phyloP scores from a whole-genome alignment of 2,888 invertebrate genomes.

The Petrophora chlorosata region DNA sequence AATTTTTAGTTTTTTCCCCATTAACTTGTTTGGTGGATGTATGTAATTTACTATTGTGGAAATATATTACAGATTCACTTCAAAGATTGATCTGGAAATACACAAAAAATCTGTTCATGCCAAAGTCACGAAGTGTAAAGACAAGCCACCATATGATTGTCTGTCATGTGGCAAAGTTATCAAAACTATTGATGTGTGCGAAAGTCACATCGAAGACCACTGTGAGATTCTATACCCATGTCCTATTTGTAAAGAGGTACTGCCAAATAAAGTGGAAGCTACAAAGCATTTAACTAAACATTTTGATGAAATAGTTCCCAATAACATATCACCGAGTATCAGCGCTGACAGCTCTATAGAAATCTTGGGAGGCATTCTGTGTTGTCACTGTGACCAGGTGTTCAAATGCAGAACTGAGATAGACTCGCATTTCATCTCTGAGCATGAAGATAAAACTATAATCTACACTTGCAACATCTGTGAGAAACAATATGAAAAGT shows the following conservation, averaged over 20 bases:
- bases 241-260: conserved; percentile 64
- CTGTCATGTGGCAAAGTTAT: conserved; percentile 56
- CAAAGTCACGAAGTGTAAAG: conserved; percentile 46
- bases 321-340: conserved; percentile 1
- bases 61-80: conserved; percentile 59
- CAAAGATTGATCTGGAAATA: conserved; percentile 61
- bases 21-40: no score
- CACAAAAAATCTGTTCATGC: conserved; percentile 62
- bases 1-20: no score
- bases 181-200: conserved; percentile 56
- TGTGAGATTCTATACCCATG: conserved; percentile 60
- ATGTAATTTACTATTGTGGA: no score
- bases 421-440: conserved; percentile 76
- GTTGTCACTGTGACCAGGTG: conserved; percentile 78
- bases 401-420: conserved; percentile 79
- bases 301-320: conserved; percentile 53
- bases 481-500: conserved; percentile 80
- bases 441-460: conserved; percentile 63
- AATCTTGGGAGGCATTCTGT: conserved; percentile 74
- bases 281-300: conserved; percentile 63
- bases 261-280: conserved; percentile 51
- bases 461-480: conserved; percentile 84
- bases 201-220: conserved; percentile 66
- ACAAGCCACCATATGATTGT: conserved; percentile 64
- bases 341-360: conserved; percentile 51